A percentile compares a stretch with the other conserved stretches of the same genome.
Conservation (phyloP, 2,797 vertebrate species). For the Muraenolepis orangiensis region DNA sequence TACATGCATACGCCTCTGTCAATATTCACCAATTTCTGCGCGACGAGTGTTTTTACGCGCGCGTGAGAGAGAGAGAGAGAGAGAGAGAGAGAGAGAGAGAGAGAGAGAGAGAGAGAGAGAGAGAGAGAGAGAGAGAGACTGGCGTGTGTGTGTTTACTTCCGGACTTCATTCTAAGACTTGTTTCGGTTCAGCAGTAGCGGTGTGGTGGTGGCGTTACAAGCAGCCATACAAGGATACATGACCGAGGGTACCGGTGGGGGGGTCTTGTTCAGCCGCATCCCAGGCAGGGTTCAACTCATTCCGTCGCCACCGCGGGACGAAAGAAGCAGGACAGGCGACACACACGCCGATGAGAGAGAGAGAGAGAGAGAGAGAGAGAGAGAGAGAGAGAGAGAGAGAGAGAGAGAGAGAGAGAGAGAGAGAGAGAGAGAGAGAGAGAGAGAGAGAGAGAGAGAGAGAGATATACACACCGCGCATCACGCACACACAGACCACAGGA, state of each 20-base stretch:
- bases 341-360: no score
- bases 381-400: no score
- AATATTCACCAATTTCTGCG: background rate
- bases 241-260: slow-evolving; percentile 63
- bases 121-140: background rate
- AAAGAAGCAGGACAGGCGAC: slow-evolving; percentile 12
- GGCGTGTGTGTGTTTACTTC: slow-evolving; percentile 88
- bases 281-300: slow-evolving; percentile 21
- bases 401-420: no score
- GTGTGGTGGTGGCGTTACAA: slow-evolving; percentile 50
- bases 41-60: no score
- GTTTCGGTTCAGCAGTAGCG: slow-evolving; percentile 55
- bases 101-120: background rate
- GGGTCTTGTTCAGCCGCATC: slow-evolving; percentile 39
- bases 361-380: no score
- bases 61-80: background rate
- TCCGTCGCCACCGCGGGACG: slow-evolving; percentile 15
- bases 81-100: background rate
- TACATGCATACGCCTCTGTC: background rate
- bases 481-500: background rate
- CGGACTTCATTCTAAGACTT: slow-evolving; percentile 73
- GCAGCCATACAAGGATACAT: slow-evolving; percentile 62
- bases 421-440: no score
- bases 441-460: no score
- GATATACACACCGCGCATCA: slow-evolving; percentile 33